Conservation (phyloP, 64 coral and sea anemone species). For the Pachyseris speciosa region DNA sequence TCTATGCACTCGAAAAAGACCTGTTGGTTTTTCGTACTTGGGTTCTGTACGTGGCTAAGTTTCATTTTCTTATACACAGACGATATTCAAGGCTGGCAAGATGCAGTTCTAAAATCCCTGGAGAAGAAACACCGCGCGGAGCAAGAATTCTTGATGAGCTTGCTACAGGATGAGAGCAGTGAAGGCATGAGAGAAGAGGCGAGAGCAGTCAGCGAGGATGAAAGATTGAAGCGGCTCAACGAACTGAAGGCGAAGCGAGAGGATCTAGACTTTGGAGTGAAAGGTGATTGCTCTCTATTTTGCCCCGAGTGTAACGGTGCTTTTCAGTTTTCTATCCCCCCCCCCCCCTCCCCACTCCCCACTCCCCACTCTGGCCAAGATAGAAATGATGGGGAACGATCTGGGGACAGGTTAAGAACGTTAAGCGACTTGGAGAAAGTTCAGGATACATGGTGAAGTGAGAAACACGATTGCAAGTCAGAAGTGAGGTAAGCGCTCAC, state of each 20-base stretch:
- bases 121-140: constrained; percentile 93
- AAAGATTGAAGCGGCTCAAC: constrained; percentile 74
- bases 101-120: constrained; percentile 88
- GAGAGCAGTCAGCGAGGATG: constrained; percentile 75
- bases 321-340: neutral
- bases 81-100: constrained; percentile 82
- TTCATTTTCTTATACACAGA: constrained; percentile 8
- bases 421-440: too few relatives aligned
- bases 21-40: too few relatives aligned
- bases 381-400: too few relatives aligned
- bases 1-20: neutral
- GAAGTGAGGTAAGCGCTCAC: too few relatives aligned
- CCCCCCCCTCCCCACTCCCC: too few relatives aligned
- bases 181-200: constrained; percentile 82
- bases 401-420: too few relatives aligned
- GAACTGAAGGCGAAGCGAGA: constrained; percentile 94
- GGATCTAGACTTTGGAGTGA: constrained; percentile 95
- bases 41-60: too few relatives aligned
- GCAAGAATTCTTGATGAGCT: constrained; percentile 72
- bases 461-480: too few relatives aligned
- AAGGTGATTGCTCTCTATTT: constrained; percentile 59
- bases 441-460: too few relatives aligned
- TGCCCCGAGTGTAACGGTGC: too few relatives aligned
- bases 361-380: too few relatives aligned
- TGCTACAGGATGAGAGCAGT: constrained; percentile 81